These are phyloP conservation scores for Coptotermes formosanus DNA, from an alignment of 1,140 invertebrate genomes.

Conservation along the genomic window DNA sequence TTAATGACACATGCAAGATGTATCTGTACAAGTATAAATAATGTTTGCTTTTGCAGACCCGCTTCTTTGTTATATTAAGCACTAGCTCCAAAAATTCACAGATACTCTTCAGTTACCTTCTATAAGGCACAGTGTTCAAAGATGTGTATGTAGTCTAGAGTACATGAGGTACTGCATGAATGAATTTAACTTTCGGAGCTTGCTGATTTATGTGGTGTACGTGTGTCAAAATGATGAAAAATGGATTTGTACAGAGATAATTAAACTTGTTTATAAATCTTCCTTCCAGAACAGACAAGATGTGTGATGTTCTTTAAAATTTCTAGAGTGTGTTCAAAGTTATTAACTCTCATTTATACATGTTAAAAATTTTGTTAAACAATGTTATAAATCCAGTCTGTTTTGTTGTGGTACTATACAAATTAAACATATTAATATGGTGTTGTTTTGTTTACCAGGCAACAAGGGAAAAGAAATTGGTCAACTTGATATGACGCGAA, in stretches of 20 bases:
- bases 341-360: background rate
- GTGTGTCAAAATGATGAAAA: background rate
- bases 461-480: background rate
- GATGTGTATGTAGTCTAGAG: background rate
- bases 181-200: background rate
- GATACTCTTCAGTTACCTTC: background rate
- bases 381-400: background rate
- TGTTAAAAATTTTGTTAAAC: slow-evolving; percentile 6
- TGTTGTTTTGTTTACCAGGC: background rate
- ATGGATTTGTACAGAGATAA: background rate
- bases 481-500: background rate
- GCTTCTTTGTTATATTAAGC: background rate
- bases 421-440: background rate
- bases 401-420: background rate
- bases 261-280: background rate
- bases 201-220: background rate
- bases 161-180: background rate
- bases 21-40: background rate
- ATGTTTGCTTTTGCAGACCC: background rate
- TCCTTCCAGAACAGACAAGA: background rate
- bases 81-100: background rate
- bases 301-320: background rate
- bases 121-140: background rate
- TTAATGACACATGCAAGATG: background rate
- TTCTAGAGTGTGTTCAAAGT: background rate